Conservation (phyloP, 2,113 vertebrate species). For the Aplodontia rufa region DNA sequence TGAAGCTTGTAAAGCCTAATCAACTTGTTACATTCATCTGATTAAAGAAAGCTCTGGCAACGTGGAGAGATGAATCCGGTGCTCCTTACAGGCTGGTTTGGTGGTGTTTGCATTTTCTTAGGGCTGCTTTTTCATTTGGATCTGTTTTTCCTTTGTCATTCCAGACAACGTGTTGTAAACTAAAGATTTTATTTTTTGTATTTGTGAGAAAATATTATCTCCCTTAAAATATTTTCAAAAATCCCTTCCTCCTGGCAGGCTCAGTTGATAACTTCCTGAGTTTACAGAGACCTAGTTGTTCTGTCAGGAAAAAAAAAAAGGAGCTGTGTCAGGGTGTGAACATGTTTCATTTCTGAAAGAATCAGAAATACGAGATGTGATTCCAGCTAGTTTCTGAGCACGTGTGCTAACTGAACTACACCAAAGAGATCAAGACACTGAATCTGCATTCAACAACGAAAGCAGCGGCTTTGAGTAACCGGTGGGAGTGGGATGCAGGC, state of each 20-base stretch:
- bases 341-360: constrained; percentile 58
- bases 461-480: not conserved
- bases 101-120: not conserved
- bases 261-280: constrained; percentile 20
- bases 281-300: constrained; percentile 44
- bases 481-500: not conserved
- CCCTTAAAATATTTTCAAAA: constrained; percentile 55
- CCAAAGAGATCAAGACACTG: not conserved
- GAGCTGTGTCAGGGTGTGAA: not conserved
- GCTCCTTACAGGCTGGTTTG: constrained; percentile 31
- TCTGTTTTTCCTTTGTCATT: constrained; percentile 58
- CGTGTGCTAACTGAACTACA: not conserved
- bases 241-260: constrained; percentile 24
- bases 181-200: not conserved
- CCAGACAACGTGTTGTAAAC: constrained; percentile 42
- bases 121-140: not conserved
- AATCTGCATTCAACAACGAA: not conserved
- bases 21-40: constrained; percentile 83
- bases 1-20: constrained; percentile 82
- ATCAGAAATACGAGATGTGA: not conserved
- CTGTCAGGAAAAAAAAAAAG: constrained; percentile 58
- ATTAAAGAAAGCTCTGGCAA: constrained; percentile 79
- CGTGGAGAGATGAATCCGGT: constrained; percentile 44
- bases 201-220: constrained; percentile 38
- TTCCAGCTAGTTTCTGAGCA: constrained; percentile 18